Evolutionary conservation across 2,113 vertebrate genomes (phyloP).

Genomic region (Boulengeromyrus knoepffleri): DNA sequence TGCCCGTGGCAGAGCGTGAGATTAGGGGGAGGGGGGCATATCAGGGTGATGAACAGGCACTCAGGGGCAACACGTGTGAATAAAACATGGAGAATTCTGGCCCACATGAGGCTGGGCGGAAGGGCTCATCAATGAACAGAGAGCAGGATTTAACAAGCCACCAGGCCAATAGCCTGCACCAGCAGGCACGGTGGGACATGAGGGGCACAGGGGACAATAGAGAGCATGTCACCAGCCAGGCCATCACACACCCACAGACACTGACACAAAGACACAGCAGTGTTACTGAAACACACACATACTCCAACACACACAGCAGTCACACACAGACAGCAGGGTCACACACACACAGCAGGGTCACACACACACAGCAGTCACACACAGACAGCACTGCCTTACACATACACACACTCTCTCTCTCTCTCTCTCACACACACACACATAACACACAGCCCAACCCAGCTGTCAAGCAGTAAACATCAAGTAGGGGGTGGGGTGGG

Average conservation of each 20-base stretch:
- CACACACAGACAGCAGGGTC: background rate
- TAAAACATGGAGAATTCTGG: background rate
- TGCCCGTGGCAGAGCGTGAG: background rate
- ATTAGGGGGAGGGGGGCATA: background rate
- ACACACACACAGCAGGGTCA: too few relatives aligned
- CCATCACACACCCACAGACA: background rate
- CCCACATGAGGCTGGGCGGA: background rate
- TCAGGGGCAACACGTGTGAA: background rate
- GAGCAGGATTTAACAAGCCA: background rate
- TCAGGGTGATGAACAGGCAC: conserved; percentile 31
- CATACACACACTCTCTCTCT: background rate
- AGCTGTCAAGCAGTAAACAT: background rate
- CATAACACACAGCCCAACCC: background rate
- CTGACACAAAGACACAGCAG: background rate
- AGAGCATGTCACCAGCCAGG: background rate
- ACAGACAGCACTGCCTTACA: background rate
- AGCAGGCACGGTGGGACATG: background rate
- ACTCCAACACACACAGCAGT: background rate
- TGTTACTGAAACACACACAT: too few relatives aligned
- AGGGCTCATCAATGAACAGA: background rate
- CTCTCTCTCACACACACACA: background rate
- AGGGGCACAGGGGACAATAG: background rate
- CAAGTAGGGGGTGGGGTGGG: background rate
- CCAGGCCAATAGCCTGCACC: background rate
- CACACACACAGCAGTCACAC: background rate